These are phyloP conservation scores for Orthosia incerta DNA, from an alignment of 2,888 invertebrate genomes.

Conservation along the genomic window DNA sequence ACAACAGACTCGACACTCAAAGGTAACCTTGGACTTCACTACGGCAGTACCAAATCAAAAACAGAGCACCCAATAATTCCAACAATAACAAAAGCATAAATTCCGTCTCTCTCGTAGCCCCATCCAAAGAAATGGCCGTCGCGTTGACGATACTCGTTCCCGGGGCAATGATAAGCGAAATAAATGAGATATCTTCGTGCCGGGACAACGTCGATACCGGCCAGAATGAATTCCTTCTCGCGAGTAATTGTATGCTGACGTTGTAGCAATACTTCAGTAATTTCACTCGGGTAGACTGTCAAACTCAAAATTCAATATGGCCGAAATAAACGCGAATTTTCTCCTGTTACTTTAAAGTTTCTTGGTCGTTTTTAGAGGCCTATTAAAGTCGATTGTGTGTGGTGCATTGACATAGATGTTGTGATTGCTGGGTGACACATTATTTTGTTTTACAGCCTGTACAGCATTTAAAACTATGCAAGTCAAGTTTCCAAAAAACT, in stretches of 20 bases:
- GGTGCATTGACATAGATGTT: no score
- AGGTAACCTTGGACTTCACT: conserved; percentile 3
- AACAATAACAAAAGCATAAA: conserved; percentile 47
- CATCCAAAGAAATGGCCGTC: conserved; percentile 76
- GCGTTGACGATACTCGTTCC: conserved; percentile 81
- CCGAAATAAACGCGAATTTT: neutral
- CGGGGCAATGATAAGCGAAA: conserved; percentile 83
- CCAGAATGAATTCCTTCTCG: conserved; percentile 70
- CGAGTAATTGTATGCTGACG: conserved; percentile 65
- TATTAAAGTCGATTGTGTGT: no score
- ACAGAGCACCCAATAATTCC: conserved; percentile 8
- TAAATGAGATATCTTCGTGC: conserved; percentile 83
- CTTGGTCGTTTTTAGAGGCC: no score
- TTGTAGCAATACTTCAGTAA: conserved; percentile 47
- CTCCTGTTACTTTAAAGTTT: no score
- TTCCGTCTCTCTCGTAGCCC: conserved; percentile 63
- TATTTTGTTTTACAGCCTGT: no score
- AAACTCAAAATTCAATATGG: neutral
- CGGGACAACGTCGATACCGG: conserved; percentile 75
- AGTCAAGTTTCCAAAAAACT: no score
- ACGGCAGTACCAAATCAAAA: conserved; percentile 31
- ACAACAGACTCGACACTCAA: neutral
- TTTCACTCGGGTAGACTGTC: conserved; percentile 38
- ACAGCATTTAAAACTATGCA: no score
- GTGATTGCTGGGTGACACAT: no score